Base-by-base conservation (phyloP, 1,140 invertebrate species). In the Drosophila chauvacae region DNA sequence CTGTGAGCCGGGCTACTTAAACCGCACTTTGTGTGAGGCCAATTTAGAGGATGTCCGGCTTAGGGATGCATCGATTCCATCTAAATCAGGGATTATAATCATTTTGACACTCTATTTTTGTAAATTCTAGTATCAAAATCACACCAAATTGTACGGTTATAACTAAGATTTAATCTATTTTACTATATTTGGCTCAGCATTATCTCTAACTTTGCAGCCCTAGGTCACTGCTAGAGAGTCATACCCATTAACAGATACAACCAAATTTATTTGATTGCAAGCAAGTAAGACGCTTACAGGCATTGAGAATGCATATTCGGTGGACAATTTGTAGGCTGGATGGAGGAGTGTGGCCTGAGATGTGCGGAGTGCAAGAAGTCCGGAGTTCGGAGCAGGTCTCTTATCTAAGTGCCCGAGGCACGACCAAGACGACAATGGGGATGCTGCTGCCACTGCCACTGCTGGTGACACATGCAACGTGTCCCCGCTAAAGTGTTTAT, bases 401-500 rank as follows among this genome's bases (percentile, higher is more conserved):
- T 87, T 83, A 87, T 88, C 83, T 80, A 88, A 83, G 84, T 88
- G 83, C 42, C 53, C 60, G 14, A 66, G 60, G 83, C 82, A 86
- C 83, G 82, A 85, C 81, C 70, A 81, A 82, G 58, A 75, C 59
- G 59, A 77, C 63, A 26, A 56, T 39, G 71, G 61, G 30, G 77
- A 64, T 53, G 53, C 42, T 44, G 50, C 44, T 30, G 68, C 55
- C 37, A 55, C 47, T 60, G 41, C 41, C 6, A 10, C 55, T 84
- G 81, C 20, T 58, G 78, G 74, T 88, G 83, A 86, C 83, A 86
- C 83, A 86, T 86, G 84, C 83, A 88, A 87, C 84, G 69, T 57
- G 61, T 44, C 41, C 59, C 41, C 53, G 33, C 53, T 73, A 41
- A 80, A 88, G 84, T 88, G 84, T 88, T 88, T 88, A 88, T 88